Conservation (phyloP, 2,113 vertebrate species). For the Casuarius casuarius region DNA sequence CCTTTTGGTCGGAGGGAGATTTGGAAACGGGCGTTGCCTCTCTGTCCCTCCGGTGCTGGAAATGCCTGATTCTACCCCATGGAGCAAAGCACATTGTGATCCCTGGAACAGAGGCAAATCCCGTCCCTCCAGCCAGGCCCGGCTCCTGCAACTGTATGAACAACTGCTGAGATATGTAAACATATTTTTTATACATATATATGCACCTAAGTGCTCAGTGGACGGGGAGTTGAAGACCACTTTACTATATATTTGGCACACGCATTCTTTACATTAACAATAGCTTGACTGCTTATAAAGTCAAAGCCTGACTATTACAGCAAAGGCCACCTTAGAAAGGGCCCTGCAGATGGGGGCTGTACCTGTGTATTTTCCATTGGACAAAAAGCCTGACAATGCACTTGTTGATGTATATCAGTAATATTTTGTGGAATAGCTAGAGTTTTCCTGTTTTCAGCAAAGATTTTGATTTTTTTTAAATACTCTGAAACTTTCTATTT, state of each 20-base stretch:
- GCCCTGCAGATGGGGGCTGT: no score
- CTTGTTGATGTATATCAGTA: neutral
- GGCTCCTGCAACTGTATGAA: no score
- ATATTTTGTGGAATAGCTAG: neutral
- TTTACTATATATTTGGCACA: neutral
- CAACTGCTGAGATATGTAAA: neutral
- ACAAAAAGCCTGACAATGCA: neutral
- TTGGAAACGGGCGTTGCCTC: neutral
- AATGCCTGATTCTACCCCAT: no score
- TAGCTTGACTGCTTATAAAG: neutral
- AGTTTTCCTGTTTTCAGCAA: neutral
- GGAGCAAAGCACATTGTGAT: no score
- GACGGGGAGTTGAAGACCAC: neutral
- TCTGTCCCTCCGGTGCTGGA: no score
- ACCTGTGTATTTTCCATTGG: neutral
- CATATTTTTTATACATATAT: neutral
- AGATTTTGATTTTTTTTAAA: neutral
- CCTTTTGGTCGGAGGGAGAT: neutral
- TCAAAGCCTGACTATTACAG: neutral
- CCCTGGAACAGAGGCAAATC: no score
- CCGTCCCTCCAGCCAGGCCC: neutral
- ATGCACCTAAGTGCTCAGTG: neutral
- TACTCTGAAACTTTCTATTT: neutral
- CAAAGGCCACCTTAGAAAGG: neutral
- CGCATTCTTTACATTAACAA: neutral